Percentiles rank a stretch among this genome's conserved stretches.
Conservation (phyloP, 2,113 vertebrate species). For the Myotis yumanensis region DNA sequence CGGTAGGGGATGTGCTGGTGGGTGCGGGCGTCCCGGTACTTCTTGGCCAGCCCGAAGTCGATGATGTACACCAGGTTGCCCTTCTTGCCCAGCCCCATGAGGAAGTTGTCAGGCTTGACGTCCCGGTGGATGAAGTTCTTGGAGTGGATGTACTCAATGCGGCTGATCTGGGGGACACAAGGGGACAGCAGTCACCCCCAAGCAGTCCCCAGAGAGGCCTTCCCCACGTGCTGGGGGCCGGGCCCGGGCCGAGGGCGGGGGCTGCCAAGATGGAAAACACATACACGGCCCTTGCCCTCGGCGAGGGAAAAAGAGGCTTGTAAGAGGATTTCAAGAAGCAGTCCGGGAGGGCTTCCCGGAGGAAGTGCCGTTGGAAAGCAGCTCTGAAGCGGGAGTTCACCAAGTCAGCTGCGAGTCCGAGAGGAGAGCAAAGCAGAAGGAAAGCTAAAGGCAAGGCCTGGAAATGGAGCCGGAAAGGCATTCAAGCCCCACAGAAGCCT, state of each 20-base stretch:
- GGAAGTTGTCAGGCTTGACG: slow-evolving; percentile 97
- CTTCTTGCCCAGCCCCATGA: slow-evolving; percentile 98
- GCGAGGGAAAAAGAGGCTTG: neutral
- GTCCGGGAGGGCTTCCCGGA: neutral
- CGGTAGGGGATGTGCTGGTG: slow-evolving; percentile 99
- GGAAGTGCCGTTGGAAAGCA: neutral
- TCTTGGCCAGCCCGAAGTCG: slow-evolving; percentile 97
- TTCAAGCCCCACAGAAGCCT: fast-evolving
- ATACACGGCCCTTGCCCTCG: neutral
- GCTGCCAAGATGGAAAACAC: neutral
- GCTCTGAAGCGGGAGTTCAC: neutral
- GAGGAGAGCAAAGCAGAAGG: neutral
- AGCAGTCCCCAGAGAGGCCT: neutral
- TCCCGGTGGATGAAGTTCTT: slow-evolving; percentile 99
- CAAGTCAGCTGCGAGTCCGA: neutral
- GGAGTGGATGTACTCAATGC: slow-evolving; percentile 98
- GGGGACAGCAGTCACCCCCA: neutral
- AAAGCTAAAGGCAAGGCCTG: neutral
- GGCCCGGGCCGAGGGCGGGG: neutral
- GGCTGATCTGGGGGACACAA: slow-evolving; percentile 89
- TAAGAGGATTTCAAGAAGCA: neutral
- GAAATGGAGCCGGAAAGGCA: neutral
- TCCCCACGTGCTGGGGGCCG: neutral
- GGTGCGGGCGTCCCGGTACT: slow-evolving; percentile 96
- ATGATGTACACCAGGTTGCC: slow-evolving; percentile 99